Evolutionary conservation across 2,113 vertebrate genomes (phyloP), one percentile per base, ranked within the genome.

Genomic region (Malurus melanocephalus): DNA sequence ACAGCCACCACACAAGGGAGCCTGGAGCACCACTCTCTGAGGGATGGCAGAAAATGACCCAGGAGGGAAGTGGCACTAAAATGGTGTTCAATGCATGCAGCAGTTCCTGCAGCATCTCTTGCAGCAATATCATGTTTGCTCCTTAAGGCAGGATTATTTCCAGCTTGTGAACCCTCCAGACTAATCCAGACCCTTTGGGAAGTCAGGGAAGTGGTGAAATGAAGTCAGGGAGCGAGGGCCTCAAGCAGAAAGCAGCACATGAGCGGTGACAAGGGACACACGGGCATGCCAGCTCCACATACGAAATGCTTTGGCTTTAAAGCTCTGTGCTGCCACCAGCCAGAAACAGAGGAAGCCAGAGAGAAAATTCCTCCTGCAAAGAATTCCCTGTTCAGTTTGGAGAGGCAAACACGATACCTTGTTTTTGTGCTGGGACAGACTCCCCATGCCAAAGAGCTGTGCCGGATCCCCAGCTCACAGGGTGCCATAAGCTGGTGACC

Each of bases 331-430:
- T 59, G 5, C 61, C 35, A 3, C 0, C 3, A 46, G 61, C 80
- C 87, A 79, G 61, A 32, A 60, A 7, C 19, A 13, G 19, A 51
- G 59, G 38, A n/a, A 15, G 45, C 5, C 19, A 6, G 38, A 51
- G 49, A 16, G 59, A 28, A 35, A 35, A 7, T 13, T 43, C 16
- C 49, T 84, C 60, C 85, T 56, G 51, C 48, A 26, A 4, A 10
- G 38, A 38, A 38, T 23, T 52, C 35, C 6, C 2, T 8, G 27
- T 3, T 5, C 7, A 3, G 23, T 32, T 40, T 3, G 42, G 61
- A 78, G 77, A 71, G 42, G 60, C 2, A 2, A 52, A 71, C 40
- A 14, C 2, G 1, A 4, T 3, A 0, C 22, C 2, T 0, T 3
- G 53, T 14, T 4, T 14, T 26, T 33, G 56, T 14, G 33, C 27